A percentile compares a stretch with the other conserved stretches of the same genome.
These are phyloP conservation scores for Nematostella vectensis DNA, from an alignment of 92 coral and sea anemone species.

Conservation along the genomic window DNA sequence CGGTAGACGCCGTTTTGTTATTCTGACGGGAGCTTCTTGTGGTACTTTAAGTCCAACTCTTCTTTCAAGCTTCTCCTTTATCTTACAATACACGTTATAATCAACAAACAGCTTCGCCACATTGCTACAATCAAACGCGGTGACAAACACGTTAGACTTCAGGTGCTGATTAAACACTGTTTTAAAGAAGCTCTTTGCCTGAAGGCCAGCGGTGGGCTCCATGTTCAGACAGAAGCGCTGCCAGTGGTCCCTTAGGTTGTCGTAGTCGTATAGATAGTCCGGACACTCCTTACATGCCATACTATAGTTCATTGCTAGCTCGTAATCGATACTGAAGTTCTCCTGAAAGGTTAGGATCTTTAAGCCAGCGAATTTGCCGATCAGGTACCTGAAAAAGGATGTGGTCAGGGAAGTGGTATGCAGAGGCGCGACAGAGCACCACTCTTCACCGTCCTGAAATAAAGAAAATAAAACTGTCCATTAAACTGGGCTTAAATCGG, in stretches of 20 bases:
- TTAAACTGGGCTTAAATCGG: too few species aligned
- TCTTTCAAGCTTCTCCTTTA: constrained; percentile 20
- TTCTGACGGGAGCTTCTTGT: constrained; percentile 12
- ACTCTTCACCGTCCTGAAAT: too few species aligned
- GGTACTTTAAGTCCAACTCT: constrained; percentile 8
- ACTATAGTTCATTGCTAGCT: constrained; percentile 17
- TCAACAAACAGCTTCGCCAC: constrained; percentile 17
- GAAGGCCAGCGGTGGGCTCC: not conserved
- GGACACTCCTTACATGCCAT: constrained; percentile 24
- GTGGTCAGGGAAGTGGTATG: too few species aligned
- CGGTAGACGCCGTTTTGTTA: constrained; percentile 12
- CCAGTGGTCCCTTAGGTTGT: constrained; percentile 13
- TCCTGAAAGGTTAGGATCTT: constrained; percentile 25
- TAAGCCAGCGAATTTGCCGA: constrained; percentile 10
- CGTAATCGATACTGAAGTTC: constrained; percentile 21
- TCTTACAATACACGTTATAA: constrained; percentile 8
- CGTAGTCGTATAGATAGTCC: constrained; percentile 21
- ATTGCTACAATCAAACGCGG: constrained; percentile 33
- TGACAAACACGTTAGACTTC: constrained; percentile 10
- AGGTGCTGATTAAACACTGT: constrained; percentile 13
- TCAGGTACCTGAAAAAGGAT: too few species aligned
- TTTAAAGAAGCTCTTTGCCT: constrained; percentile 21
- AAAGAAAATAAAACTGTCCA: too few species aligned
- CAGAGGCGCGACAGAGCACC: too few species aligned
- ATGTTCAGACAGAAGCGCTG: constrained; percentile 3